These are phyloP conservation scores for Tympanoctomys barrerae DNA, from an alignment of 2,797 vertebrate genomes.

Conservation along the genomic window DNA sequence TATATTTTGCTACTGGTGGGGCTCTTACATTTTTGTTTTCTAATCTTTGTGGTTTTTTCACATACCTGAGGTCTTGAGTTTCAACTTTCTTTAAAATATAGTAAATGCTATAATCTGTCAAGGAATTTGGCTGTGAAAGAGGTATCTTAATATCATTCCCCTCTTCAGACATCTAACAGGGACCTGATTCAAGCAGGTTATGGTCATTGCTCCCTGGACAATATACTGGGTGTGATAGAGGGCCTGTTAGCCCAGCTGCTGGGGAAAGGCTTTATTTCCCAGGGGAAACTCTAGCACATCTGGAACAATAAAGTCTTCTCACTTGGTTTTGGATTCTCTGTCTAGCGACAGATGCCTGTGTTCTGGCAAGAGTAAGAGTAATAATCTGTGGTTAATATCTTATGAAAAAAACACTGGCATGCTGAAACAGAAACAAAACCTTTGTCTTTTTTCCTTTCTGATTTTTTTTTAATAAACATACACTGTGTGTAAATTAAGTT, in stretches of 20 bases:
- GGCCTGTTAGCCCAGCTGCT: slow-evolving; percentile 76
- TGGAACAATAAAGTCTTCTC: slow-evolving; percentile 78
- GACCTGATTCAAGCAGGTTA: neutral
- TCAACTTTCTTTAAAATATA: neutral
- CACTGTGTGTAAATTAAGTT: slow-evolving; percentile 56
- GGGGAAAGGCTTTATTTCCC: slow-evolving; percentile 82
- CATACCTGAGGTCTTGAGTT: neutral
- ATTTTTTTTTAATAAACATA: slow-evolving; percentile 37
- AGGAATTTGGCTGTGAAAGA: neutral
- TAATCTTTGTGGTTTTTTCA: neutral
- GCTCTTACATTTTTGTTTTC: neutral
- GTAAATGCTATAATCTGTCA: neutral
- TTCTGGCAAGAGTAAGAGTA: slow-evolving; percentile 68
- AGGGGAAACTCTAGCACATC: slow-evolving; percentile 83
- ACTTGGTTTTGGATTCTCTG: slow-evolving; percentile 86
- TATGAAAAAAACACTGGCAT: slow-evolving; percentile 58
- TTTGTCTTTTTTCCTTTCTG: neutral
- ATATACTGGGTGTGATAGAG: slow-evolving; percentile 41
- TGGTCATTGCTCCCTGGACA: slow-evolving; percentile 5
- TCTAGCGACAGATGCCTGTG: slow-evolving; percentile 69
- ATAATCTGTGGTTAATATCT: slow-evolving; percentile 84
- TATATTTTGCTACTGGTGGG: neutral
- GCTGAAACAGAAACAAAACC: slow-evolving; percentile 37
- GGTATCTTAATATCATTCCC: neutral
- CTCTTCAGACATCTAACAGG: neutral